Percentiles rank a stretch among this genome's conserved stretches.
Conservation (phyloP, 2,797 vertebrate genomes). For the Danio albolineatus region DNA sequence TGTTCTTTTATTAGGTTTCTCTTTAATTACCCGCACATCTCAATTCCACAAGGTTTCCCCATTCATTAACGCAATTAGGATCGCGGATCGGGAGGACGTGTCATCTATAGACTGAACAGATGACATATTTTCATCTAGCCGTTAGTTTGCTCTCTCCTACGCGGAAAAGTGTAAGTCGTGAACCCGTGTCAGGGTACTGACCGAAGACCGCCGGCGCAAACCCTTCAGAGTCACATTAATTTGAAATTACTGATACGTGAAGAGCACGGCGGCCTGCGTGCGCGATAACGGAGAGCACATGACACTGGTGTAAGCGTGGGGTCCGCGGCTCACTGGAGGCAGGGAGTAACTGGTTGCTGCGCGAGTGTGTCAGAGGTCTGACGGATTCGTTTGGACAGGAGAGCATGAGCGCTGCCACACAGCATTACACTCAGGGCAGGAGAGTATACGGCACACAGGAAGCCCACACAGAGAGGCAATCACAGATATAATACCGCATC, state of each 20-base stretch:
- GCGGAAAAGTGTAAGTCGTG: conserved; percentile 1
- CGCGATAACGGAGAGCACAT: conserved; percentile 29
- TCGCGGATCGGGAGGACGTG: conserved; percentile 21
- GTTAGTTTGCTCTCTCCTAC: conserved; percentile 33
- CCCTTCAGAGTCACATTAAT: conserved; percentile 31
- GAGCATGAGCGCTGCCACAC: conserved; percentile 80
- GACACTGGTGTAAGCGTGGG: conserved; percentile 28
- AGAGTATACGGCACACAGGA: conserved; percentile 65
- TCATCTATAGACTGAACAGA: conserved; percentile 31
- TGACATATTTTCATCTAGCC: conserved; percentile 38
- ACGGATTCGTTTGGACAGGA: conserved; percentile 83
- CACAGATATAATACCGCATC: conserved; percentile 74
- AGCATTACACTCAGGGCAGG: conserved; percentile 75
- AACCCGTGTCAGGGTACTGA: conserved; percentile 17
- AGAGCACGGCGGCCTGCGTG: conserved; percentile 16
- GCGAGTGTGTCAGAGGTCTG: conserved; percentile 65
- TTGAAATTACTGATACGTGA: conserved; percentile 44
- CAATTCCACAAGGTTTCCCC: conserved; percentile 47
- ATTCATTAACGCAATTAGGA: conserved; percentile 54
- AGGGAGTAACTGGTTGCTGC: conserved; percentile 54
- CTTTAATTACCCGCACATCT: conserved; percentile 53
- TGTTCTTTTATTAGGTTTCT: conserved; percentile 51
- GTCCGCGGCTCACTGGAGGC: conserved; percentile 35
- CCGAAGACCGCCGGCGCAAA: neutral
- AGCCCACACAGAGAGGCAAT: conserved; percentile 75